phyloP scores from a whole-genome alignment of 2,113 vertebrate species.

The Grus americana region DNA sequence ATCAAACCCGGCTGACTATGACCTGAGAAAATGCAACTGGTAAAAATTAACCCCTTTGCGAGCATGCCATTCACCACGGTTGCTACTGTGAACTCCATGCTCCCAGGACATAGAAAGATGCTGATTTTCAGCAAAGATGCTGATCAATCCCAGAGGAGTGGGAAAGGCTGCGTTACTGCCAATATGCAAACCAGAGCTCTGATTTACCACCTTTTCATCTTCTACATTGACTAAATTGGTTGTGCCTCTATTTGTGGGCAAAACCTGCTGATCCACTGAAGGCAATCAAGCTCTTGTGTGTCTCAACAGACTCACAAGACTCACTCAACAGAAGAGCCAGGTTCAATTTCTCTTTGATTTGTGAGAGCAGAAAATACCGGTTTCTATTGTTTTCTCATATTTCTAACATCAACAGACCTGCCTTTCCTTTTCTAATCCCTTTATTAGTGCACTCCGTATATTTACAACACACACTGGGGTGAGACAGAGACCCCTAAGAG shows the following conservation, averaged over 20 bases:
- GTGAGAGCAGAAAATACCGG: constrained; percentile 27
- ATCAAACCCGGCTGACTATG: not conserved
- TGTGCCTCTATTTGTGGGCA: not conserved
- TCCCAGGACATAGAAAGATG: not conserved
- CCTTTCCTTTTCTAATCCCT: constrained; percentile 28
- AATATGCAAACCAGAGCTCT: not conserved
- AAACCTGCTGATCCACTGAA: not conserved
- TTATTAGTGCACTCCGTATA: constrained; percentile 34
- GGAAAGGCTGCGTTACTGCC: not conserved
- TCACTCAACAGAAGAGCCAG: not conserved
- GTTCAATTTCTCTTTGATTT: constrained; percentile 58
- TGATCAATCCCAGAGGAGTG: not conserved
- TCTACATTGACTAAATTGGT: not conserved
- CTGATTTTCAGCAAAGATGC: not conserved
- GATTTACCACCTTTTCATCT: not conserved
- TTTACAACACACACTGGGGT: constrained; percentile 35
- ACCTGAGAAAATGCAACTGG: not conserved
- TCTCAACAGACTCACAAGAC: constrained; percentile 5
- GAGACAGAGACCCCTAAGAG: not conserved
- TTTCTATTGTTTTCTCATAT: constrained; percentile 35
- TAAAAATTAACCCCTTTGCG: not conserved
- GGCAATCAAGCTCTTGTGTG: not conserved
- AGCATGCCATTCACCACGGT: not conserved
- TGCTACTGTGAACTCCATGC: not conserved
- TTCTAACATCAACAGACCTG: constrained; percentile 30